phyloP scores from a whole-genome alignment of 2,113 vertebrate species.

The Colaptes auratus region DNA sequence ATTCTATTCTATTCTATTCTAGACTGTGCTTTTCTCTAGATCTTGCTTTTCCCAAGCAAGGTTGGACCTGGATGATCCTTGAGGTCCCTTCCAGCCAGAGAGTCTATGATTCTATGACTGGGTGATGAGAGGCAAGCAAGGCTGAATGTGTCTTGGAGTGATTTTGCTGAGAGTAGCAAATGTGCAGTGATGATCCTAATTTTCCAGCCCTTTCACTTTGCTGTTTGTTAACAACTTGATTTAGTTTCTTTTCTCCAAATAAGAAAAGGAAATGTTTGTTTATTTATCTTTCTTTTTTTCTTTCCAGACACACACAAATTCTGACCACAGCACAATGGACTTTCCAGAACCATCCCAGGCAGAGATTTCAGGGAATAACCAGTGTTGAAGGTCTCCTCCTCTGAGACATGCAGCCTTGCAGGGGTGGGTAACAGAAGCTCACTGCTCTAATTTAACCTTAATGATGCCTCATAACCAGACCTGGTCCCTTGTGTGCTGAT shows the following conservation, averaged over 20 bases:
- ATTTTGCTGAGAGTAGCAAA: not conserved
- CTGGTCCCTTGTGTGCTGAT: not conserved
- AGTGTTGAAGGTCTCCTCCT: not conserved
- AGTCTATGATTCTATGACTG: too few relatives aligned
- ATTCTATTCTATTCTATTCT: too few relatives aligned
- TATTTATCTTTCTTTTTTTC: not conserved
- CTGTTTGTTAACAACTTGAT: not conserved
- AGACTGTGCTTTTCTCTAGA: too few relatives aligned
- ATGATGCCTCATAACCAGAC: not conserved
- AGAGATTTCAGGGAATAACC: constrained; percentile 1
- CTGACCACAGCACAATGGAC: not conserved
- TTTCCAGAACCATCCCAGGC: not conserved
- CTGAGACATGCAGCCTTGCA: accelerated
- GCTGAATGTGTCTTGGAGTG: not conserved
- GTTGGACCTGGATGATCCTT: too few relatives aligned
- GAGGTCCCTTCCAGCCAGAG: too few relatives aligned
- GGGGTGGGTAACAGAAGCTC: accelerated
- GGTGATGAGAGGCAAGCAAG: not conserved
- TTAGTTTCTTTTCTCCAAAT: not conserved
- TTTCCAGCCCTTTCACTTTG: accelerated
- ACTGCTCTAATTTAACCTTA: not conserved
- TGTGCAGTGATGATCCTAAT: not conserved
- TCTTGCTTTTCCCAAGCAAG: too few relatives aligned
- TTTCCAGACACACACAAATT: not conserved
- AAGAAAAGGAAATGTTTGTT: not conserved